Evolutionary conservation across 30 jellyfish, hydroid and myxozoan species (phyloP), one percentile per base, ranked within the genome.

Genomic region (Hydra vulgaris): DNA sequence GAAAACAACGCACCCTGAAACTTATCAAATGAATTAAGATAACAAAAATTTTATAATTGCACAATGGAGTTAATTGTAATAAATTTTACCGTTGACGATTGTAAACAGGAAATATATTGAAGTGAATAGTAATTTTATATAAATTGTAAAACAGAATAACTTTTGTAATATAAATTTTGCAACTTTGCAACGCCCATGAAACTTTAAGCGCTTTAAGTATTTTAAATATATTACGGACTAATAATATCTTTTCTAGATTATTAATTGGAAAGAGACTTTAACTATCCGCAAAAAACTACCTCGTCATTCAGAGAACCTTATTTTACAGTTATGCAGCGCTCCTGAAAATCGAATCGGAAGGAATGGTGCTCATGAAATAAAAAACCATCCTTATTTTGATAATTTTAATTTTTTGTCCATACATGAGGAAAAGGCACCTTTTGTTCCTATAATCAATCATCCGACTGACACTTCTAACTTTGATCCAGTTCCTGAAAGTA

Each of bases 401-500:
- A 92, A 72, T 8, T 87, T 94, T 69, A 92, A 94, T 66, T 94
- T 95, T 89, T 68, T 66, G 17, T 78, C 78, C 82, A 74, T 88
- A 74, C 95, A 94, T 61, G 76, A 78, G 73, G 78, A 78, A 27
- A 87, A 86, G n/a, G 96, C 99, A n/a, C 99, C 99, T 23, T 84
- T 80, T 83, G 76, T 81, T 52, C 99, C 99, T 26, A 74, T 73
- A 53, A 94, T 94, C 20, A 72, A 86, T 20, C 94, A 88, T 78
- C 93, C 96, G 1, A 94, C 99, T 17, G 99, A 94, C 74, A 94
- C 99, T 27, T 94, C 99, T 17, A 94, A 94, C 74, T 94, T 94
- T 69, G 99, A 94, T 74, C 96, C 99, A 17, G 99, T 94, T 7
- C 99, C 99, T 54, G 99, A 94, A 73, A 83, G 84, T 67, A 90